phyloP scores from a whole-genome alignment of 2,797 vertebrate species.

The Lophotriccus pileatus region DNA sequence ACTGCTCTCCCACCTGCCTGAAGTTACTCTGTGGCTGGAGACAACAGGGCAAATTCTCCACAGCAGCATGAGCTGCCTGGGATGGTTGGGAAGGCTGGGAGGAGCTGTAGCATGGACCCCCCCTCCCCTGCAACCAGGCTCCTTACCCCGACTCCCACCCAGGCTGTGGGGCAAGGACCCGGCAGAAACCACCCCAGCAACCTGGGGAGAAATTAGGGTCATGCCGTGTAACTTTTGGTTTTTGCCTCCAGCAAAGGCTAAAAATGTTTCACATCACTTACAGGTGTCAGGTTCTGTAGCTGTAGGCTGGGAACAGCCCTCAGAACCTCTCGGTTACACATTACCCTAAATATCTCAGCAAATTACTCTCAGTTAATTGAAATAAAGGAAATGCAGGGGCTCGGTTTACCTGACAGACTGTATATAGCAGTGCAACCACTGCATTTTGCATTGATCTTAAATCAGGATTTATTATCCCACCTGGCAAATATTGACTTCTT shows the following conservation, averaged over 20 bases:
- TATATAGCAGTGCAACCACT: background rate
- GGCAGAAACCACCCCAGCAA: conserved; percentile 35
- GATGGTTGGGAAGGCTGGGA: background rate
- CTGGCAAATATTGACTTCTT: conserved; percentile 17
- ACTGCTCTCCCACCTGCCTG: background rate
- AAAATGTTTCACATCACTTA: conserved; percentile 46
- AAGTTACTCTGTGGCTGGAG: background rate
- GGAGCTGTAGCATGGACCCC: rapidly evolving
- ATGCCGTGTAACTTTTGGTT: background rate
- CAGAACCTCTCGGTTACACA: conserved; percentile 54
- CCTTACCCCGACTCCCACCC: background rate
- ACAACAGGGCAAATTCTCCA: background rate
- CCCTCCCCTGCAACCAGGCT: background rate
- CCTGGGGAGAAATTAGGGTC: background rate
- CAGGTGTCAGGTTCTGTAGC: conserved; percentile 60
- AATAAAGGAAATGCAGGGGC: conserved; percentile 18
- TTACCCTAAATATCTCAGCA: conserved; percentile 50
- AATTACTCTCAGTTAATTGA: conserved; percentile 51
- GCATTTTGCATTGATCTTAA: background rate
- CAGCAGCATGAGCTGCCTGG: rapidly evolving
- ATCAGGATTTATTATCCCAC: conserved; percentile 28
- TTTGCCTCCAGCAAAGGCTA: conserved; percentile 55
- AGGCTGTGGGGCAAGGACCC: background rate
- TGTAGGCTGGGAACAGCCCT: conserved; percentile 25
- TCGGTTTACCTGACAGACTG: background rate